Evolutionary conservation across 1,140 invertebrate genomes (phyloP).

Genomic region (Philotrypesis tridentata): DNA sequence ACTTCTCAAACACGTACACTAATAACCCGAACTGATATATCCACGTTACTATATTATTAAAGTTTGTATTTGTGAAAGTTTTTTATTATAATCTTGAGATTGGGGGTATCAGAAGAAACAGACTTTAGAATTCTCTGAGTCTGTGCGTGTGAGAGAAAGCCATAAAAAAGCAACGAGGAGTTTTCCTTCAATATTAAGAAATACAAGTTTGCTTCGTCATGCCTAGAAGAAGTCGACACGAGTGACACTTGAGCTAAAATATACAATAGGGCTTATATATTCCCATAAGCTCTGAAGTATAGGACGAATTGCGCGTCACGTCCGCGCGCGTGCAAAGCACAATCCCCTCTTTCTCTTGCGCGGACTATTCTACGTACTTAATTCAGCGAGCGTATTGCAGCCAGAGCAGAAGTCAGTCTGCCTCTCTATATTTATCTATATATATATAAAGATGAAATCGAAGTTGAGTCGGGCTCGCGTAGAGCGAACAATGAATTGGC

Average conservation of each 20-base stretch:
- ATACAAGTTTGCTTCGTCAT: background rate
- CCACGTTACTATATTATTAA: too few species aligned
- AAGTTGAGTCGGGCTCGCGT: background rate
- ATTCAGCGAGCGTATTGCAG: background rate
- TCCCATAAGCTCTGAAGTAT: slow-evolving; percentile 15
- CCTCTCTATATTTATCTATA: background rate
- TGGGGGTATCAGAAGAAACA: too few species aligned
- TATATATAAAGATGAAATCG: background rate
- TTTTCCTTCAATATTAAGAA: background rate
- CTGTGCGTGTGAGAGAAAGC: too few species aligned
- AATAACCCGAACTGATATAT: too few species aligned
- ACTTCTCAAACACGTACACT: too few species aligned
- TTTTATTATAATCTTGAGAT: too few species aligned
- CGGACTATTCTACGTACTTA: background rate
- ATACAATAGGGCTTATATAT: background rate
- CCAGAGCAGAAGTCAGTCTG: too few species aligned
- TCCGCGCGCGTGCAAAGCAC: background rate
- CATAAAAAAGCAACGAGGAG: too few species aligned
- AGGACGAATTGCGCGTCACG: background rate
- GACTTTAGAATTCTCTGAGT: too few species aligned
- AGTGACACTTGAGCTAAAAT: background rate
- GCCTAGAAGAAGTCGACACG: background rate
- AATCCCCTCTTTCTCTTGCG: background rate
- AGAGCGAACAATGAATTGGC: slow-evolving; percentile 10
- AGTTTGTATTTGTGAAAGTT: too few species aligned